Evolutionary conservation across 1,140 invertebrate species (phyloP).

Genomic region (Brachionus manjavacas): DNA sequence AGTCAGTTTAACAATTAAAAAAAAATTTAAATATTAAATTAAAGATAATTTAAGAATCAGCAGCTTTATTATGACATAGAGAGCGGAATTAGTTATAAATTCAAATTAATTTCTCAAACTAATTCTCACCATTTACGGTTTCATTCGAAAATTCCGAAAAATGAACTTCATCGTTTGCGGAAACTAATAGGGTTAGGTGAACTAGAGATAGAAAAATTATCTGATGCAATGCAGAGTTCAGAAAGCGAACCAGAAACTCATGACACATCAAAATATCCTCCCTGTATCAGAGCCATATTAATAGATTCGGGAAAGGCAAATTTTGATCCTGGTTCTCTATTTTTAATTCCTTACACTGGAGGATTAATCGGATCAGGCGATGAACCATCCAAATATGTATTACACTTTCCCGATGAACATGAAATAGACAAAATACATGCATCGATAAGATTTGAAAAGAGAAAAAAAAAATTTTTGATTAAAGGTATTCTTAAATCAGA

Average conservation of each 20-base stretch:
- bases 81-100: not conserved
- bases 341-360: not conserved
- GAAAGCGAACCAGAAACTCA: not conserved
- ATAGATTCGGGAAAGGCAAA: not conserved
- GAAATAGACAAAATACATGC: not conserved
- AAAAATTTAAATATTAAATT: not conserved
- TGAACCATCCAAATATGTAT: not conserved
- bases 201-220: not conserved
- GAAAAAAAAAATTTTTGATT: not conserved
- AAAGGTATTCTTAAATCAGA: not conserved
- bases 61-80: not conserved
- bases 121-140: not conserved
- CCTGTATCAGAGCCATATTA: constrained; percentile 15
- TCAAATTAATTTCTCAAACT: not conserved
- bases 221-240: not conserved
- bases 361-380: not conserved
- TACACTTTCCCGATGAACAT: not conserved
- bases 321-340: not conserved
- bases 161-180: not conserved
- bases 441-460: not conserved
- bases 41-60: not conserved
- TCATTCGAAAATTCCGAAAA: not conserved
- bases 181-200: not conserved
- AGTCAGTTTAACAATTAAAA: not conserved
- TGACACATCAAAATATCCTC: not conserved